A percentile compares a stretch with the other conserved stretches of the same genome.
phyloP scores from a whole-genome alignment of 2,113 vertebrate species.

The Pipa parva region DNA sequence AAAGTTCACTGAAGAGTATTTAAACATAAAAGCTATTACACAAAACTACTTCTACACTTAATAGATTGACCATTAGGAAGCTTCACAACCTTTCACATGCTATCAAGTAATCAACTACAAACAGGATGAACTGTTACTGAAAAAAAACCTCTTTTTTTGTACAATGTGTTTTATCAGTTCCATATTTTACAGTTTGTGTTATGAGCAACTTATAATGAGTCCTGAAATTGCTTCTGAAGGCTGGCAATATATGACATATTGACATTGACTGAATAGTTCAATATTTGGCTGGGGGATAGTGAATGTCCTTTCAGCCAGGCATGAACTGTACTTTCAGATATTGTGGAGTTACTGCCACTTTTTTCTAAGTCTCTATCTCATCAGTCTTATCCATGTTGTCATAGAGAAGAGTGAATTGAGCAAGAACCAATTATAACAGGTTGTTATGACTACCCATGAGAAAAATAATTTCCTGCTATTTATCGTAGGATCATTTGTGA shows the following conservation, averaged over 20 bases:
- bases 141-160: too few relatives aligned
- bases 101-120: too few relatives aligned
- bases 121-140: too few relatives aligned
- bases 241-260: conserved; percentile 6
- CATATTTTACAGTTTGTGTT: background rate
- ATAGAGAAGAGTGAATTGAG: conserved; percentile 51
- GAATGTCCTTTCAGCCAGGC: background rate
- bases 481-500: conserved; percentile 63
- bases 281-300: background rate
- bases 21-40: too few relatives aligned
- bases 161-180: background rate
- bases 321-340: background rate
- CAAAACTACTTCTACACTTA: too few relatives aligned
- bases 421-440: conserved; percentile 53
- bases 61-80: too few relatives aligned
- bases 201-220: conserved; percentile 9
- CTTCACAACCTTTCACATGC: too few relatives aligned
- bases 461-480: conserved; percentile 71
- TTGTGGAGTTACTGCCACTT: background rate
- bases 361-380: conserved; percentile 37
- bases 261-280: conserved; percentile 1
- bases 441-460: conserved; percentile 65
- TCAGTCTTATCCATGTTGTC: conserved; percentile 41
- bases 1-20: too few relatives aligned
- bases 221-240: background rate